A percentile compares a stretch with the other conserved stretches of the same genome.
phyloP scores from a whole-genome alignment of 1,140 invertebrate genomes.

The Orchesella cincta region DNA sequence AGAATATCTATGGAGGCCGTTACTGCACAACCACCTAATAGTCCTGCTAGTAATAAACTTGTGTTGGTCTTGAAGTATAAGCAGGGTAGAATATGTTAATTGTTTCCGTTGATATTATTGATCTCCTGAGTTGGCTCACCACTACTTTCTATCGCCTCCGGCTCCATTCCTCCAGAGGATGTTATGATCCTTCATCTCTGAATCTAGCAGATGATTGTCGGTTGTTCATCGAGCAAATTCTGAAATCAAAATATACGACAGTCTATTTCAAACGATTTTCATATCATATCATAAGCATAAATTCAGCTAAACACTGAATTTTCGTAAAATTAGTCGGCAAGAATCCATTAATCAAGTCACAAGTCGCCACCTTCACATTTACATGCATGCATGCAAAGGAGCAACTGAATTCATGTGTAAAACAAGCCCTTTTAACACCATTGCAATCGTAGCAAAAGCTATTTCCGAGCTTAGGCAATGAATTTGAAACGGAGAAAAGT shows the following conservation, averaged over 20 bases:
- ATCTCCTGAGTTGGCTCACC: background rate
- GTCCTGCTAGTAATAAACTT: conserved; percentile 47
- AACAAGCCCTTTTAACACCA: conserved; percentile 7
- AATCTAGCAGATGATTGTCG: background rate
- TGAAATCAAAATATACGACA: too few species aligned
- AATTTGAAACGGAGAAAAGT: background rate
- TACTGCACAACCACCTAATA: conserved; percentile 50
- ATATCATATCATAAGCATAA: too few species aligned
- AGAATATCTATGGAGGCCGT: conserved; percentile 49
- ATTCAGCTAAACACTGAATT: too few species aligned
- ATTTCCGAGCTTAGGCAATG: conserved; percentile 3
- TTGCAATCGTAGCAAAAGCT: background rate
- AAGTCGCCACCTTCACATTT: too few species aligned
- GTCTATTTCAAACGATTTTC: too few species aligned
- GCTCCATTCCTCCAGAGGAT: background rate
- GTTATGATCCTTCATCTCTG: background rate
- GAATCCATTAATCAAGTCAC: background rate
- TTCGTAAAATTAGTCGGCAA: too few species aligned
- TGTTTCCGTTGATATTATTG: conserved; percentile 18
- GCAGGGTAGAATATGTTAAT: conserved; percentile 32
- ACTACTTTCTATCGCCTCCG: too few species aligned
- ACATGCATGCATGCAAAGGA: too few species aligned
- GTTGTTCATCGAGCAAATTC: background rate
- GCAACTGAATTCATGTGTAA: too few species aligned
- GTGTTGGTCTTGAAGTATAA: conserved; percentile 47